Conservation (phyloP, 2,113 vertebrate species). For the Thalassoma bifasciatum region DNA sequence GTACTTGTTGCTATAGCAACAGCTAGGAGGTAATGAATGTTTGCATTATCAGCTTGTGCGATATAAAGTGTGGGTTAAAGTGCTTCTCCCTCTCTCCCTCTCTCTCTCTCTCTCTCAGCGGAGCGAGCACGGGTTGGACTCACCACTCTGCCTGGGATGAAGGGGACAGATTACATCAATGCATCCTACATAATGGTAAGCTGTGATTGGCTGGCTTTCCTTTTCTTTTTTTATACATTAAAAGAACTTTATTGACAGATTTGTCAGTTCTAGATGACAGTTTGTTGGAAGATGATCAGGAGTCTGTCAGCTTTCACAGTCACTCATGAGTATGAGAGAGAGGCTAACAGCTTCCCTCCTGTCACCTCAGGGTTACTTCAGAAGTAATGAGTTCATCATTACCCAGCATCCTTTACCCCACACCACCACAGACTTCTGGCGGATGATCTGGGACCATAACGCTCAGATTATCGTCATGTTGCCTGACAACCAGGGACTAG, state of each 20-base stretch:
- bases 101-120: slow-evolving; percentile 80
- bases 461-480: slow-evolving; percentile 99
- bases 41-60: slow-evolving; percentile 66
- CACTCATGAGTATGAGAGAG: not conserved
- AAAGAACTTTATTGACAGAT: not conserved
- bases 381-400: slow-evolving; percentile 99
- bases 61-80: slow-evolving; percentile 62
- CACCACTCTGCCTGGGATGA: slow-evolving; percentile 95
- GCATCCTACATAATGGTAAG: slow-evolving; percentile 99
- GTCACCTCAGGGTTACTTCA: slow-evolving; percentile 92
- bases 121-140: slow-evolving; percentile 96
- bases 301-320: not conserved
- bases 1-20: slow-evolving; percentile 77
- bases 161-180: slow-evolving; percentile 99
- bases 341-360: slow-evolving; percentile 55
- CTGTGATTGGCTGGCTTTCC: slow-evolving; percentile 22
- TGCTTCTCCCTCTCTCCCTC: slow-evolving; percentile 56
- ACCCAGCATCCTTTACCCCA: slow-evolving; percentile 98
- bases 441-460: slow-evolving; percentile 99
- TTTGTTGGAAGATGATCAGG: slow-evolving; percentile 10
- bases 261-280: not conserved
- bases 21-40: slow-evolving; percentile 60
- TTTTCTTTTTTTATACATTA: not conserved
- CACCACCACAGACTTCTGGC: slow-evolving; percentile 98
- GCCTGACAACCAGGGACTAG: slow-evolving; percentile 96